Base-by-base conservation (phyloP, 2,888 invertebrate species). In the Drosophila paranaensis region DNA sequence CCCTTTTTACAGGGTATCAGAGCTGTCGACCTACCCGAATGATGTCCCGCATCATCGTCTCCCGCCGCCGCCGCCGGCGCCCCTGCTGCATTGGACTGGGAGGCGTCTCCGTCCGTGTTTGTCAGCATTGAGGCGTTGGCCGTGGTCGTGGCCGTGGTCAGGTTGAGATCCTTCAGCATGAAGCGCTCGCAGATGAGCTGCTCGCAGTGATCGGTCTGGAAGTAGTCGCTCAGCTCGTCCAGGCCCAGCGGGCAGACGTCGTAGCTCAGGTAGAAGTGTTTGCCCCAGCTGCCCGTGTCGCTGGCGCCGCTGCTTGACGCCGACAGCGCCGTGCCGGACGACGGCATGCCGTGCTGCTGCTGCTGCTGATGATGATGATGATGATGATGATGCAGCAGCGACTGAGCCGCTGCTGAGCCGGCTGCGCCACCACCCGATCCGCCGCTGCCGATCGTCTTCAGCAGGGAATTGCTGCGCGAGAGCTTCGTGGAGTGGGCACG, bases 401-500 rank as follows among this genome's bases (percentile, higher is more conserved):
- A 67, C 51, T 46, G 60, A 9, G 13, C 46, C 27, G 51, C 43
- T 6, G 51, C 43, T 9, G 39, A 9, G 6, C 55, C 42, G 9
- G 37, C 50, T 0, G 14, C 33, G 20, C n/a, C 45, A 13, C 27
- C 74, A 6, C 39, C 43, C 2, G 42, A 63, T 0, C 25, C 54
- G 0, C 60, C 65, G 0, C 74, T 63, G 1, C 70, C 87, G 69
- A 74, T 88, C 58, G 74, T 94, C 73, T 95, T 94, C 13, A 95
- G 89, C 71, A 95, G 90, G 2, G 95, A 95, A 85, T 95, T 95
- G 82, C 95, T 96, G 68, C 96, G 94, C 1, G 95, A 95, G 54
- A 96, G 90, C 90, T 96, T 96, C 2, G 96, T 96, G 78, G 96
- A 96, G 84, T 96, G 95, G 6, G 96, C 95, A 64, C 96, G 93